Base-by-base conservation (phyloP, 2,113 vertebrate species). In the Microtus montanus region DNA sequence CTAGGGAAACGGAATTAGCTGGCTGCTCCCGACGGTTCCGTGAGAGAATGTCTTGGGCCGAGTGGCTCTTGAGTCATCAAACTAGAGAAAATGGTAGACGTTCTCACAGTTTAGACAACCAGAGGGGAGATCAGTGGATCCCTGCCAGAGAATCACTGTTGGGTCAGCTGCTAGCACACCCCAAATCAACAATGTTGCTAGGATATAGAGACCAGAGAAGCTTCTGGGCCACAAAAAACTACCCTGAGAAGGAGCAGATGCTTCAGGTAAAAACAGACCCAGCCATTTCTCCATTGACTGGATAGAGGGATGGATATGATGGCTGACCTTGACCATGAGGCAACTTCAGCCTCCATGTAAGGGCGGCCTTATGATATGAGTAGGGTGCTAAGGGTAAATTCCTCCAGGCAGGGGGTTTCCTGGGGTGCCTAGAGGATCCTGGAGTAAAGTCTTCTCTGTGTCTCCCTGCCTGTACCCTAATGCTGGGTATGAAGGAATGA, bases 1-100 rank as follows among this genome's bases (percentile, higher is more conserved):
- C 19, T 90, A 12, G 35, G 87, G 74, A 92, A 96, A 96, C 91
- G 54, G 92, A 96, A 90, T 92, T 33, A 82, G 63, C 89, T 84
- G 49, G 74, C 58, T 93, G 94, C 64, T 87, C 79, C n/a, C 35
- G 74, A 89, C 15, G 70, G 84, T 92, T 94, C 79, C 38, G n/a
- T 28, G 73, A 38, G 30, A 86, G 52, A 92, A 92, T 47, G 61
- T 44, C 70, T 89, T 63, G 86, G 78, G 79, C 49, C 38, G 15
- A 26, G 82, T 8, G 87, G n/a, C 71, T 71, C 66, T 11, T 0
- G 66, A 88, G 79, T 86, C 22, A 24, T 94, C 80, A 94, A 94
- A 92, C 61, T 73, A 96, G 70, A 90, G 83, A 90, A 83, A 75
- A 87, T 35, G 75, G 87, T n/a, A 91, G 90, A 97, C 0, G 9